Percentiles rank a stretch among this genome's conserved stretches.
Conservation (phyloP, 2,888 invertebrate genomes). For the Limenitis camilla region DNA sequence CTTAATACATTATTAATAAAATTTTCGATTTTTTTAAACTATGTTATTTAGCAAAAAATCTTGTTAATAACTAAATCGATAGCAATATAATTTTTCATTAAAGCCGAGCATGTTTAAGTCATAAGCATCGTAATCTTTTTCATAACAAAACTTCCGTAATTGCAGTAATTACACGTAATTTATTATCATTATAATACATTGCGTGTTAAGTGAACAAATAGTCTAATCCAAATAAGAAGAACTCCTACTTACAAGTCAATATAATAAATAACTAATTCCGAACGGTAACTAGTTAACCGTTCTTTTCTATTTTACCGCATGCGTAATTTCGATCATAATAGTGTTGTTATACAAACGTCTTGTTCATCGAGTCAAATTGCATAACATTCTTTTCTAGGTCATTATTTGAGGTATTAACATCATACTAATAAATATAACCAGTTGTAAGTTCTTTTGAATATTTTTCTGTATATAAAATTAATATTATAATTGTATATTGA, state of each 20-base stretch:
- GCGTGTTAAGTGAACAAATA: conserved; percentile 9
- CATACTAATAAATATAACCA: background rate
- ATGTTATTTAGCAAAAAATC: background rate
- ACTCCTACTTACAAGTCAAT: background rate
- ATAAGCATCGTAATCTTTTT: conserved; percentile 16
- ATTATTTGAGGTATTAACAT: conserved; percentile 13
- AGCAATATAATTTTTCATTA: background rate
- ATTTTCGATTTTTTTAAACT: background rate
- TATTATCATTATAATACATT: conserved; percentile 11
- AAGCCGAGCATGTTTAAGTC: conserved; percentile 8
- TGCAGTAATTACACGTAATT: conserved; percentile 11
- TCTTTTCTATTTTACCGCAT: conserved; percentile 11
- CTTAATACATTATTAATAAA: no score
- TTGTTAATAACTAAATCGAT: no score
- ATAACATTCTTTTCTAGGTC: conserved; percentile 44
- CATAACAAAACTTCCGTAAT: conserved; percentile 18
- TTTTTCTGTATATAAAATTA: no score
- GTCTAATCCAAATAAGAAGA: conserved; percentile 1
- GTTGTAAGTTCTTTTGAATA: background rate
- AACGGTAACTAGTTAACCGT: background rate
- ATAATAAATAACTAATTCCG: background rate
- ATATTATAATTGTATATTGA: no score
- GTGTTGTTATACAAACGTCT: conserved; percentile 44
- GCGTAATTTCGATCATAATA: conserved; percentile 30
- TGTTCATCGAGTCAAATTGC: conserved; percentile 43